Base-by-base conservation (phyloP, 2,797 vertebrate genomes). In the Cryptoprocta ferox region DNA sequence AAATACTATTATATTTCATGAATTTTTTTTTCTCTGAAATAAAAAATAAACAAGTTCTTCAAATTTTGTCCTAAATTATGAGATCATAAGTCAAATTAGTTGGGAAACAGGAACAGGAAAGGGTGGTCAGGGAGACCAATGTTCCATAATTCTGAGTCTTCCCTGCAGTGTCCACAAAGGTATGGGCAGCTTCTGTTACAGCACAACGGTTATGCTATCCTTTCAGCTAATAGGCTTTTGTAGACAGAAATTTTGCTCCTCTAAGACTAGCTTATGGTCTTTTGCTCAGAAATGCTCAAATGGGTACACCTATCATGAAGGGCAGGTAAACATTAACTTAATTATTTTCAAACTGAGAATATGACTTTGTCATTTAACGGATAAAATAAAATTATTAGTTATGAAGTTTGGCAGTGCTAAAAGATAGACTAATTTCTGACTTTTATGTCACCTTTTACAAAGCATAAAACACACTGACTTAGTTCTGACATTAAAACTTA, bases 321-420 rank as follows among this genome's bases (percentile, higher is more conserved):
- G 19, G 26, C 56, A 12, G 50, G 21, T 42, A 42, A 73, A 73
- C 35, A 87, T 21, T 53, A 15, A 94, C 88, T 95, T 91, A 88
- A 84, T 90, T 91, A 65, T 80, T 93, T 95, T 86, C 79, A 94
- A 11, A 95, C 42, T 85, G 39, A 88, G 14, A 56, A 39, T 50
- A 86, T 83, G 35, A 88, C n/a, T 81, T n/a, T n/a, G 37, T 48
- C 85, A 56, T 92, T 89, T 96, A 88, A 70, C 10, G 53, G 30
- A 91, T 16, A 82, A 93, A 97, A 82, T 79, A 75, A 94, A 93
- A 76, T 39, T 9, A 59, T 73, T 61, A 91, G 80, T 92, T 90
- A 83, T 82, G 21, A 89, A 86, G 18, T 89, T 82, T 89, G 48
- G 65, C 70, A 82, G 19, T 13, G 21, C 37, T 94, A 71, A 97